Evolutionary conservation across 2,888 invertebrate genomes (phyloP), one percentile per base, ranked within the genome.

Genomic region (Hoplodrina blanda): DNA sequence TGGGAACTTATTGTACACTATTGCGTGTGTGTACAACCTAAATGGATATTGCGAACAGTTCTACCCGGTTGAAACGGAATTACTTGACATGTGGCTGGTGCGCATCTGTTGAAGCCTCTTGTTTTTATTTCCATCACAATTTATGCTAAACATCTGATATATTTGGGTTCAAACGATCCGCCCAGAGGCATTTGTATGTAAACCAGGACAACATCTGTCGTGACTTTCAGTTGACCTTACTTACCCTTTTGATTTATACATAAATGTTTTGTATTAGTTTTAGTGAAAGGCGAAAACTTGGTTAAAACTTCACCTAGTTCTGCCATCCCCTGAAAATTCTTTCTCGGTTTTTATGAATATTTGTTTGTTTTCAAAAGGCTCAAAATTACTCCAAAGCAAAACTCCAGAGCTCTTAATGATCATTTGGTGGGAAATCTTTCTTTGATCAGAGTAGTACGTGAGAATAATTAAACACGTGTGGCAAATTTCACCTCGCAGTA

Each of bases 121-220:
- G 86, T 88, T 89, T 88, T 88, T 90, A 87, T 90, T 89, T 87
- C 86, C 86, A 86, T 89, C 89, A 86, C 90, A 92, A 91, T 91
- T 90, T 91, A 93, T 92, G 92, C 91, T 91, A 91, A 93, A 90
- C 90, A 89, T 89, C 87, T 91, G 91, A 92, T 91, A 89, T 90
- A 92, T 90, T 89, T 87, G 86, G 89, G 88, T 88, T 89, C 87
- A 89, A 90, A 89, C 91, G 90, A 87, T 89, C 86, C 87, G 82
- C 86, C 88, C 87, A 71, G 78, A 85, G 85, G 85, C 89, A 91
- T 92, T 91, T 89, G 87, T 91, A 92, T 93, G 92, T 89, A 92
- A 92, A 92, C 88, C 83, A 83, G 83, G 72, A 85, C 85, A 87
- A 87, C 91, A 92, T 90, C 85, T 92, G 92, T 87, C 78, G 83